Evolutionary conservation across 2,797 vertebrate genomes (phyloP).

Genomic region (Kryptolebias ocellatus): DNA sequence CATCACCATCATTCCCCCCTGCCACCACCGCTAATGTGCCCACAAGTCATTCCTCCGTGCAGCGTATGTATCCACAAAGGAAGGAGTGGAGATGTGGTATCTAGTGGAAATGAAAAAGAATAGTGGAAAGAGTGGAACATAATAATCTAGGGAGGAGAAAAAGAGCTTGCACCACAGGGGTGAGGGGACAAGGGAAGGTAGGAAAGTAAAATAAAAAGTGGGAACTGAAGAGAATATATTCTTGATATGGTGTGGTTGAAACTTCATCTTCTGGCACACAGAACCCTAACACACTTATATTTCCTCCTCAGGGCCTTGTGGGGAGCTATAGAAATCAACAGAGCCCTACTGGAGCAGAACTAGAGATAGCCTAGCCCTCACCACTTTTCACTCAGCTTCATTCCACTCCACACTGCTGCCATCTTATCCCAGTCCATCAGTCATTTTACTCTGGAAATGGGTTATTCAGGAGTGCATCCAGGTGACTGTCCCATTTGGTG

Average conservation of each 20-base stretch:
- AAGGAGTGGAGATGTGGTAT: conserved; percentile 30
- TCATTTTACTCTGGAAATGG: conserved; percentile 64
- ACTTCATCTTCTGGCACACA: conserved; percentile 65
- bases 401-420: conserved; percentile 40
- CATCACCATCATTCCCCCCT: conserved; percentile 43
- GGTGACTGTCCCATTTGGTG: conserved; percentile 51
- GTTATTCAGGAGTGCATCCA: conserved; percentile 56
- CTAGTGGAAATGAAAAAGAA: conserved; percentile 39
- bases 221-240: conserved; percentile 40
- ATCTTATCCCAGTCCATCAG: conserved; percentile 64
- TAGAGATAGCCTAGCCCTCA: conserved; percentile 45
- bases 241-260: conserved; percentile 51
- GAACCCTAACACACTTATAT: conserved; percentile 71
- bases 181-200: conserved; percentile 22
- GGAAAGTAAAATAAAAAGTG: conserved; percentile 13
- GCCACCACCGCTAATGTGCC: conserved; percentile 51
- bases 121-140: conserved; percentile 46
- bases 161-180: conserved; percentile 42
- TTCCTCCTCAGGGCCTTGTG: conserved; percentile 46
- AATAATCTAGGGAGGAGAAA: conserved; percentile 45
- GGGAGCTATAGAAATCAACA: conserved; percentile 56
- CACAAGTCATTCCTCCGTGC: conserved; percentile 55
- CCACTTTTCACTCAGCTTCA: conserved; percentile 47
- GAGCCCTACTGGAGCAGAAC: conserved; percentile 60
- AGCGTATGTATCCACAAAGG: conserved; percentile 19